Evolutionary conservation across 2,113 vertebrate species (phyloP).

Genomic region (Cyphomyrus discorhynchus): DNA sequence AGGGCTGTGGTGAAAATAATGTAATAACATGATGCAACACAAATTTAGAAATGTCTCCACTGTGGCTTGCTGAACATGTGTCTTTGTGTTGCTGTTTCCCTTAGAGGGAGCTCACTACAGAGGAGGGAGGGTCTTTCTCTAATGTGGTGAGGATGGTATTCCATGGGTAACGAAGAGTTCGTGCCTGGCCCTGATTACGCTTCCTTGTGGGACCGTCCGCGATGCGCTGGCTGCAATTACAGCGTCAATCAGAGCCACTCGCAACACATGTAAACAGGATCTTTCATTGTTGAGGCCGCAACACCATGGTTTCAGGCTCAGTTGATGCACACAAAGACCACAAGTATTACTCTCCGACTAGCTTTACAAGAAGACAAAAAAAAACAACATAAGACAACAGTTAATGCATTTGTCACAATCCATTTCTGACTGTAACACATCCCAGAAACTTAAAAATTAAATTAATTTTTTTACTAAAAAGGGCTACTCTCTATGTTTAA

Average conservation of each 20-base stretch:
- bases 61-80: neutral
- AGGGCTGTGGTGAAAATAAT: neutral
- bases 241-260: neutral
- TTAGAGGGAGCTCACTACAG: neutral
- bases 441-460: neutral
- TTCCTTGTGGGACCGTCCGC: neutral
- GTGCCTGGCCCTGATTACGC: neutral
- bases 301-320: neutral
- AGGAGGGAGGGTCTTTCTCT: neutral
- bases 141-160: neutral
- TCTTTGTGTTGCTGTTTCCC: neutral
- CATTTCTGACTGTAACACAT: neutral
- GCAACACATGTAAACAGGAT: constrained; percentile 27
- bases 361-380: neutral
- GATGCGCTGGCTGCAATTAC: constrained; percentile 3
- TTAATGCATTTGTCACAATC: constrained; percentile 14
- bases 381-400: neutral
- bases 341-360: constrained; percentile 20
- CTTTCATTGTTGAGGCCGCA: neutral
- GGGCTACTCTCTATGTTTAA: neutral
- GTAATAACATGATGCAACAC: neutral
- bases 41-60: neutral
- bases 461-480: neutral
- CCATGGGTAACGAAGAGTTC: neutral
- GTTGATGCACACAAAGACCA: constrained; percentile 7